Evolutionary conservation across 2,113 vertebrate genomes (phyloP).

Genomic region (Coryphaenoides rupestris): DNA sequence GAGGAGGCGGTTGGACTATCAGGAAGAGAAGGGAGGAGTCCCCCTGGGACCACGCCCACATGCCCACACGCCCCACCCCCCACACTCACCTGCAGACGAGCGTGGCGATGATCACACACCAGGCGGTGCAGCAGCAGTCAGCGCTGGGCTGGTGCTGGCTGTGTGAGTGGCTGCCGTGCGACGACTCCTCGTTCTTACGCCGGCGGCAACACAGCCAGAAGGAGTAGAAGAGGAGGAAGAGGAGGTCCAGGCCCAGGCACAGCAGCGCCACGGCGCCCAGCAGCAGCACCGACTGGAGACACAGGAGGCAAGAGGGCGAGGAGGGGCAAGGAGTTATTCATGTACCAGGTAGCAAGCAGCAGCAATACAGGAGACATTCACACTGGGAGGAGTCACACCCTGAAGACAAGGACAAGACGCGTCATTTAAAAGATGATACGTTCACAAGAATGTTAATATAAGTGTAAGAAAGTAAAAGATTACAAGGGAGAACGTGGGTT

Average conservation of each 20-base stretch:
- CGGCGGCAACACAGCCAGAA: slow-evolving; percentile 97
- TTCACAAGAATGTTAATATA: no score
- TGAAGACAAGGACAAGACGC: no score
- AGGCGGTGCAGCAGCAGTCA: slow-evolving; percentile 96
- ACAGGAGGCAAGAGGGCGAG: slow-evolving; percentile 4
- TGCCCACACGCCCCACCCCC: no score
- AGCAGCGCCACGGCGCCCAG: slow-evolving; percentile 82
- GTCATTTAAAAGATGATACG: no score
- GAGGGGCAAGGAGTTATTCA: neutral
- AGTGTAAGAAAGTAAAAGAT: no score
- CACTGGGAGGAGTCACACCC: no score
- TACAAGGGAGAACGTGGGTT: no score
- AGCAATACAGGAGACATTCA: neutral
- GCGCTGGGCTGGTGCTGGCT: slow-evolving; percentile 80
- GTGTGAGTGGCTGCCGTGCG: slow-evolving; percentile 54
- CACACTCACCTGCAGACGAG: slow-evolving; percentile 97
- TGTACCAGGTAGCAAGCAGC: no score
- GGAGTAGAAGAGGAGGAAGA: slow-evolving; percentile 95
- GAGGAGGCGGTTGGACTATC: no score
- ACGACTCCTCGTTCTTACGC: slow-evolving; percentile 79
- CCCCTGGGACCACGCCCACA: no score
- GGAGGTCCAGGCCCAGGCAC: slow-evolving; percentile 90
- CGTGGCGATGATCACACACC: slow-evolving; percentile 97
- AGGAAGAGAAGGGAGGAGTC: no score
- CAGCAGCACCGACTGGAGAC: slow-evolving; percentile 84